Evolutionary conservation across 2,888 invertebrate species (phyloP).

Genomic region (Dolomedes plantarius): DNA sequence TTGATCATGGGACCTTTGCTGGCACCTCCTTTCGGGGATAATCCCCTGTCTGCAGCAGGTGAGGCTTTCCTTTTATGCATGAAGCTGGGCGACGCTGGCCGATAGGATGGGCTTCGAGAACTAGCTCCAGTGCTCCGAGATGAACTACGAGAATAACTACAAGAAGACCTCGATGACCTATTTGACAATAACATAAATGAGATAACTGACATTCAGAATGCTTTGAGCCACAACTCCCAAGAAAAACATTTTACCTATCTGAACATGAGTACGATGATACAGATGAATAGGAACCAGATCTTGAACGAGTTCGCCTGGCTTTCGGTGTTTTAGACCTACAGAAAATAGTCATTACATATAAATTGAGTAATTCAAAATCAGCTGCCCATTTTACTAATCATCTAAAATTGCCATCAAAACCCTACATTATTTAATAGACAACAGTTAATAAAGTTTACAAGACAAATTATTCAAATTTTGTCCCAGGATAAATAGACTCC

Average conservation of each 20-base stretch:
- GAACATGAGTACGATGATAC: constrained; percentile 84
- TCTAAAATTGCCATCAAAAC: too few relatives aligned
- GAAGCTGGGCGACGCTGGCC: too few relatives aligned
- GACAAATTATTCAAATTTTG: too few relatives aligned
- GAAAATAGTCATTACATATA: too few relatives aligned
- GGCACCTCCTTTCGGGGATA: constrained; percentile 20
- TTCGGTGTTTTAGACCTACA: constrained; percentile 76
- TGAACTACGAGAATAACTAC: constrained; percentile 75
- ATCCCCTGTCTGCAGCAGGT: neutral
- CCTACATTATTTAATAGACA: too few relatives aligned
- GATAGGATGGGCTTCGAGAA: constrained; percentile 31
- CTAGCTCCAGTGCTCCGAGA: constrained; percentile 73
- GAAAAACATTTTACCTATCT: constrained; percentile 76
- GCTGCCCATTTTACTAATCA: too few relatives aligned
- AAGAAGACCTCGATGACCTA: constrained; percentile 75
- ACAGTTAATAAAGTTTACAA: too few relatives aligned
- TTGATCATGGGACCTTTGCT: constrained; percentile 21
- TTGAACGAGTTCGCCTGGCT: constrained; percentile 75
- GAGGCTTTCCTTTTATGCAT: constrained; percentile 25
- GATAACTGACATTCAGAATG: too few relatives aligned
- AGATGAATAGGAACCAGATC: constrained; percentile 84
- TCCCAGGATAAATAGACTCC: too few relatives aligned
- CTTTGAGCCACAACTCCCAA: too few relatives aligned
- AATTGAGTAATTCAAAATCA: too few relatives aligned
- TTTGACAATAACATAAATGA: too few relatives aligned